Evolutionary conservation across 2,797 vertebrate genomes (phyloP).

Genomic region (Micromesistius poutassou): DNA sequence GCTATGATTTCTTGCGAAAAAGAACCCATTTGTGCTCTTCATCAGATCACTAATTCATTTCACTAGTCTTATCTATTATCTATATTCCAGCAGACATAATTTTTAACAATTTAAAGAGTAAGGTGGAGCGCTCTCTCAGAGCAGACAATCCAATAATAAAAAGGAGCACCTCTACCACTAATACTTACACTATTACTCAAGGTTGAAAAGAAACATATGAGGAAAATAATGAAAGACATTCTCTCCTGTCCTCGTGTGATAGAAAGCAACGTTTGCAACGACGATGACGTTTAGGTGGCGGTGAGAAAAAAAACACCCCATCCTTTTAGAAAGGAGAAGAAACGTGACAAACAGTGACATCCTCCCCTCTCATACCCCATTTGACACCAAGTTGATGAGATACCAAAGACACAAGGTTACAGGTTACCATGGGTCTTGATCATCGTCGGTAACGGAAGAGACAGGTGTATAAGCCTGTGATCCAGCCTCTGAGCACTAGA

Average conservation of each 20-base stretch:
- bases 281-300: not conserved
- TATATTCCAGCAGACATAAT: not conserved
- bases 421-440: conserved; percentile 49
- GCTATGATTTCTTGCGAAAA: not conserved
- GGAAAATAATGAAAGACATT: not conserved
- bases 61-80: not conserved
- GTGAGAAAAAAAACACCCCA: conserved; percentile 13
- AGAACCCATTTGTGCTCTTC: not conserved
- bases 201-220: not conserved
- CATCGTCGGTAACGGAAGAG: conserved; percentile 41
- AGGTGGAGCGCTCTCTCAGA: not conserved
- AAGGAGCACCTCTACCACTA: too few species aligned
- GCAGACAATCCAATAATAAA: too few species aligned
- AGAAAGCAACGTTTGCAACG: not conserved
- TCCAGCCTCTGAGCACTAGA: conserved; percentile 14
- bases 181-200: too few species aligned
- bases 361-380: conserved; percentile 33
- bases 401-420: conserved; percentile 42
- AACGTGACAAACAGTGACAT: conserved; percentile 21
- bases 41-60: not conserved
- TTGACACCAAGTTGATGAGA: conserved; percentile 55
- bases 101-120: conserved; percentile 1
- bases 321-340: conserved; percentile 10
- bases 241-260: not conserved
- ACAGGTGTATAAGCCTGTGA: conserved; percentile 39